Percentiles rank a stretch among this genome's conserved stretches.
phyloP scores from a whole-genome alignment of 2,113 vertebrate species.

The Oostethus manadensis region DNA sequence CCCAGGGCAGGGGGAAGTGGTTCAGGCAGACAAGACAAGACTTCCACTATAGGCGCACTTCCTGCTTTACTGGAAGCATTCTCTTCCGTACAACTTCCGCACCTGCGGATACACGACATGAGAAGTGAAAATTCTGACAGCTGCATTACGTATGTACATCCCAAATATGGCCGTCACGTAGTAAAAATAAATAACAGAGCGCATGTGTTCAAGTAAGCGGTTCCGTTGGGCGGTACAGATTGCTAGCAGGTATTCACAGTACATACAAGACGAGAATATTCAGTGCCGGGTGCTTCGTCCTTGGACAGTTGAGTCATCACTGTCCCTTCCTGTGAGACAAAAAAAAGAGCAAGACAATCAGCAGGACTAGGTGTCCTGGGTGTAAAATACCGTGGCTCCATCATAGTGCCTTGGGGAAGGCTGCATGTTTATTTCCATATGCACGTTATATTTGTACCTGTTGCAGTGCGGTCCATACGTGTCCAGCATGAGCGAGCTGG shows the following conservation, averaged over 20 bases:
- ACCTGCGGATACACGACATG: neutral
- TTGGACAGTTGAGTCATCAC: constrained; percentile 12
- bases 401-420: neutral
- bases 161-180: too few relatives aligned
- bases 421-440: neutral
- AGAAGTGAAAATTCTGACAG: too few relatives aligned
- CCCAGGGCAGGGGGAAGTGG: too few relatives aligned
- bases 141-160: too few relatives aligned
- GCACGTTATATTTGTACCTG: constrained; percentile 70
- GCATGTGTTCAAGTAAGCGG: neutral
- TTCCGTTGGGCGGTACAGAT: neutral
- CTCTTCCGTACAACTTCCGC: neutral
- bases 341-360: neutral
- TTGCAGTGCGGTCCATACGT: constrained; percentile 72
- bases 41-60: too few relatives aligned
- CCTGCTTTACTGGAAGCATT: constrained; percentile 16
- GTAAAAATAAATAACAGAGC: neutral
- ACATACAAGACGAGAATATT: constrained; percentile 5
- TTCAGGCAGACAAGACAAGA: too few relatives aligned
- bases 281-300: neutral
- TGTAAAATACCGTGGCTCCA: neutral
- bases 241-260: constrained; percentile 26
- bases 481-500: constrained; percentile 86
- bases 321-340: constrained; percentile 41
- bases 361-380: neutral